Evolutionary conservation across 2,797 vertebrate species (phyloP), one percentile per base, ranked within the genome.

Genomic region (Microctenopoma stevenorrisi): DNA sequence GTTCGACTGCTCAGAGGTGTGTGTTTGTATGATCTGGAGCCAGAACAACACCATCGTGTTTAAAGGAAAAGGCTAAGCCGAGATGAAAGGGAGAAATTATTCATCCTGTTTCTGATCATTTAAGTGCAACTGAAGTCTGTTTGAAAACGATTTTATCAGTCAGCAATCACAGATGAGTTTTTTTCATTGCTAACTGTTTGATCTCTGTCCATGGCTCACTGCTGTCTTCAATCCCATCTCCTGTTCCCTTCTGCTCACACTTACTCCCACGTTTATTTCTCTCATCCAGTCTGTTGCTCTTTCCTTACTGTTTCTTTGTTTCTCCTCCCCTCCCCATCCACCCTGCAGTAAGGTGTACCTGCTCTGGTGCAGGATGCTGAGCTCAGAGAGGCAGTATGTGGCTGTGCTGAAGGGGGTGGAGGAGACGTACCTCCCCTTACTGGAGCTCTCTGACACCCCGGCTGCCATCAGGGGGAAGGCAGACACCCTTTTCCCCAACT

Each of bases 301-400:
- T 15, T 2, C 2, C 26, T 57, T 4, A 7, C 28, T 15, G 3
- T 28, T 26, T 12, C 53, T 30, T 12, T 3, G 3, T 3, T 12
- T 14, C 13, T 47, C 11, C 7, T 4, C 11, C 15, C 7, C 47
- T 38, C 4, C 15, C 14, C 9, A 0, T 13, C 43, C 8, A 3
- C 7, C 68, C 68, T 4, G 10, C 89, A 97, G 96, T 67, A 94
- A 95, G 73, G 89, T 95, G 44, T 95, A 96, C 84, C 91, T 94
- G 52, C 91, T 96, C 47, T 95, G 96, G 88, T 94, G 95, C 12
- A 81, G 95, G 75, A 92, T 96, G 89, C 90, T 96, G 68, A 94
- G 94, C 60, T 95, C 93, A 0, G 96, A 97, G 84, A 88, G 96
- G 35, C 94, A 95, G 79, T 97, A 97, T 0, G 91, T 96, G 61